phyloP scores from a whole-genome alignment of 2,888 invertebrate genomes.

The Drosophila subsilvestris region DNA sequence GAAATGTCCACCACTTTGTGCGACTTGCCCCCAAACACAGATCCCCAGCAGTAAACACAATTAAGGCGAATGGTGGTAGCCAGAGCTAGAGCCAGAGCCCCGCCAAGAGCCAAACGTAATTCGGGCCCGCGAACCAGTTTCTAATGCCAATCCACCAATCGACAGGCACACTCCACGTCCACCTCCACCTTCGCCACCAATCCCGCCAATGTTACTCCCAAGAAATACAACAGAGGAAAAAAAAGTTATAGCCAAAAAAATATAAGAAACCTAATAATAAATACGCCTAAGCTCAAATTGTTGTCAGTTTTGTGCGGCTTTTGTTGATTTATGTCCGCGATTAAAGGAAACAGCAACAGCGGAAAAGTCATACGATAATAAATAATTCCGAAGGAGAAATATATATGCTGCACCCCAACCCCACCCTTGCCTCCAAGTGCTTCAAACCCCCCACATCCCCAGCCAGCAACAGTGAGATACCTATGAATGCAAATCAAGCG shows the following conservation, averaged over 20 bases:
- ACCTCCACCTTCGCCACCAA: neutral
- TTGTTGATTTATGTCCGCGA: conserved; percentile 71
- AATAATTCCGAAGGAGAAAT: conserved; percentile 15
- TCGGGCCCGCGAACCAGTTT: conserved; percentile 47
- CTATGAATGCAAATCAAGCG: conserved; percentile 54
- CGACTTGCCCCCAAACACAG: conserved; percentile 6
- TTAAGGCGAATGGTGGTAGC: neutral
- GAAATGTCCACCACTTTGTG: conserved; percentile 12
- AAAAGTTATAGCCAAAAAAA: conserved; percentile 16
- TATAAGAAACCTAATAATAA: conserved; percentile 18
- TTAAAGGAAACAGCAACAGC: conserved; percentile 62
- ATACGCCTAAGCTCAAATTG: conserved; percentile 49
- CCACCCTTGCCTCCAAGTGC: conserved; percentile 1
- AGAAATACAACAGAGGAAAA: conserved; percentile 8
- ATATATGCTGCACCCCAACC: neutral
- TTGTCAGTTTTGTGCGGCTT: conserved; percentile 40
- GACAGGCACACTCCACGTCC: conserved; percentile 26
- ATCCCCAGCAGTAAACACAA: neutral
- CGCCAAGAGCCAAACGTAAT: conserved; percentile 37
- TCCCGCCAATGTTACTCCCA: conserved; percentile 21
- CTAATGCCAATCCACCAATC: conserved; percentile 10
- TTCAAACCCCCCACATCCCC: neutral
- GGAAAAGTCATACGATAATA: conserved; percentile 44
- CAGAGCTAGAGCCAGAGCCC: neutral
- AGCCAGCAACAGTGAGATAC: conserved; percentile 41